phyloP scores from a whole-genome alignment of 2,888 invertebrate species.

The Yponomeuta malinellus region DNA sequence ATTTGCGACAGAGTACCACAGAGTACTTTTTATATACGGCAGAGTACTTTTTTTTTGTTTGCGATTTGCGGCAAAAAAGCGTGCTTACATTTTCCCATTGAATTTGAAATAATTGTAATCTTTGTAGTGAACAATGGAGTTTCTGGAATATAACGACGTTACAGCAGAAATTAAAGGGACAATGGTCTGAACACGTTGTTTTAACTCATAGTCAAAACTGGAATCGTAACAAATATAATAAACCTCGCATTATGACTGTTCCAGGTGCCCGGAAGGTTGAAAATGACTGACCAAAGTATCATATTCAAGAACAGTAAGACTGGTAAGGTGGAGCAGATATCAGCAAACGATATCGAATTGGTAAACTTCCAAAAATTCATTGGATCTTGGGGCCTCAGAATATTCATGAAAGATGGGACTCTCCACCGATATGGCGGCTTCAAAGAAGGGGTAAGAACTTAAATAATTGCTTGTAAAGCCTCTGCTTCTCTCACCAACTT shows the following conservation, averaged over 20 bases:
- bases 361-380: conserved; percentile 96
- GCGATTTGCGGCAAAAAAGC: not conserved
- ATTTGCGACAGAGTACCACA: too few species aligned
- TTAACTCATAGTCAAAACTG: not conserved
- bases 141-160: conserved; percentile 91
- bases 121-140: conserved; percentile 77
- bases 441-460: conserved; percentile 83
- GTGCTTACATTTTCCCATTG: not conserved
- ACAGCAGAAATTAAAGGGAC: conserved; percentile 89
- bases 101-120: not conserved
- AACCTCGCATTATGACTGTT: conserved; percentile 20
- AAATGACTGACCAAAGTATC: conserved; percentile 92
- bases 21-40: too few species aligned
- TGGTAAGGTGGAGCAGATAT: conserved; percentile 95
- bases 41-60: too few species aligned
- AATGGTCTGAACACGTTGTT: conserved; percentile 78
- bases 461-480: not conserved
- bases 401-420: conserved; percentile 92
- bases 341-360: conserved; percentile 88
- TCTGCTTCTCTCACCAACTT: too few species aligned
- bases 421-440: conserved; percentile 96
- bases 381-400: conserved; percentile 90
- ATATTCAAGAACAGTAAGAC: conserved; percentile 97
- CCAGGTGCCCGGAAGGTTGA: conserved; percentile 92
- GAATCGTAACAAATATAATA: not conserved